phyloP scores from a whole-genome alignment of 2,797 vertebrate species.

The Gila robusta region DNA sequence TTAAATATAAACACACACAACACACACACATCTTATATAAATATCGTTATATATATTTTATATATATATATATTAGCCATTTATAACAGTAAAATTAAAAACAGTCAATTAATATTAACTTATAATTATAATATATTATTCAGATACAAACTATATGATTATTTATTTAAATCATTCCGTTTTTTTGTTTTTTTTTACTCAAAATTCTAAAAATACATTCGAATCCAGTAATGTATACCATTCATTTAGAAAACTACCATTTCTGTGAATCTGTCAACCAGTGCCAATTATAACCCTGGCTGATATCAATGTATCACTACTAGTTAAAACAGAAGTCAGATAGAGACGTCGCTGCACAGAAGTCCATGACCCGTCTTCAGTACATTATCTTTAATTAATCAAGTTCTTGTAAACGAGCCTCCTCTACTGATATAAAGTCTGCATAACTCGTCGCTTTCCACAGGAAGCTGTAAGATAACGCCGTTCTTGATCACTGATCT shows the following conservation, averaged over 20 bases:
- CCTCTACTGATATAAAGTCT: not conserved
- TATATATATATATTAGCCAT: too few species aligned
- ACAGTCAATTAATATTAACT: too few species aligned
- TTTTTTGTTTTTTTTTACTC: too few species aligned
- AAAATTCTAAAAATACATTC: not conserved
- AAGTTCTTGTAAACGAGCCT: not conserved
- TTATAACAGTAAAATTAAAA: too few species aligned
- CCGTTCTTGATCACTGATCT: conserved; percentile 14
- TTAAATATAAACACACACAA: too few species aligned
- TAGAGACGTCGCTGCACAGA: not conserved
- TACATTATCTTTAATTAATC: conserved; percentile 21
- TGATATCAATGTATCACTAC: not conserved
- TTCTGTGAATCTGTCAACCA: not conserved
- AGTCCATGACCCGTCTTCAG: not conserved
- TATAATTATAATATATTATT: too few species aligned
- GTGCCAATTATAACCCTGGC: not conserved
- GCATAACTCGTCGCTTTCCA: not conserved
- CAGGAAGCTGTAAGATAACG: not conserved
- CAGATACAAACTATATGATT: too few species aligned
- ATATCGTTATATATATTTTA: too few species aligned
- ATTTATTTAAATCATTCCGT: too few species aligned
- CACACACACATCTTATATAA: too few species aligned
- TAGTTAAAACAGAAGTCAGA: not conserved
- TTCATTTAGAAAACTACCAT: not conserved
- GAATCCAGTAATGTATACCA: not conserved